Evolutionary conservation across 2,888 invertebrate genomes (phyloP).

Genomic region (Drosophila anomalata): DNA sequence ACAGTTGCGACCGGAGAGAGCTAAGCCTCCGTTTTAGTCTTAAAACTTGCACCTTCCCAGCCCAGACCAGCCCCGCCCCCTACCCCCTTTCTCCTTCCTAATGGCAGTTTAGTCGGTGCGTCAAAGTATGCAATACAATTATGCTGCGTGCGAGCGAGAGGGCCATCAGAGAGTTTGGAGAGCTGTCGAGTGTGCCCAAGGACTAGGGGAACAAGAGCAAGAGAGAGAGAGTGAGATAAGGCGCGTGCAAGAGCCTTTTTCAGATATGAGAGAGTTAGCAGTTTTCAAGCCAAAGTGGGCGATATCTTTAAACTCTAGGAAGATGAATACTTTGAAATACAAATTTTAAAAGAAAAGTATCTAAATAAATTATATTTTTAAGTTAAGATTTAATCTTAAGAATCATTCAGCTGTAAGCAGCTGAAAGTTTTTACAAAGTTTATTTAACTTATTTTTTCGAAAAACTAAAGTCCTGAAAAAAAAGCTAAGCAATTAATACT

Average conservation of each 20-base stretch:
- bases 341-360: too few relatives aligned
- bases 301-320: neutral
- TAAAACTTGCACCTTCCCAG: slow-evolving; percentile 43
- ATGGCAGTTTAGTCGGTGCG: slow-evolving; percentile 49
- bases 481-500: neutral
- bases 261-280: neutral
- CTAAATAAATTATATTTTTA: too few relatives aligned
- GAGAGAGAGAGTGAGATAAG: slow-evolving; percentile 1
- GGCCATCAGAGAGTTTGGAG: neutral
- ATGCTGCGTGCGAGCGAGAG: slow-evolving; percentile 47
- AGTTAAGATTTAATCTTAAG: too few relatives aligned
- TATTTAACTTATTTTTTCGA: too few relatives aligned
- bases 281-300: neutral
- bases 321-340: too few relatives aligned
- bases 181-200: slow-evolving; percentile 1
- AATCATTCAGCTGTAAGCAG: too few relatives aligned
- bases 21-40: slow-evolving; percentile 26
- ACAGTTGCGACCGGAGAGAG: slow-evolving; percentile 3
- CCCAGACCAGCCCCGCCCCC: neutral
- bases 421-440: too few relatives aligned
- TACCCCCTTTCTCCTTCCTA: slow-evolving; percentile 12
- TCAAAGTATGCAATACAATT: slow-evolving; percentile 69
- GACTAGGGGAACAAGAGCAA: neutral
- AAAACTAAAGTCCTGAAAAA: neutral
- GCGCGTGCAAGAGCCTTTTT: slow-evolving; percentile 20